Evolutionary conservation across 2,797 vertebrate genomes (phyloP).

Genomic region (Acanthurus leucopareius): DNA sequence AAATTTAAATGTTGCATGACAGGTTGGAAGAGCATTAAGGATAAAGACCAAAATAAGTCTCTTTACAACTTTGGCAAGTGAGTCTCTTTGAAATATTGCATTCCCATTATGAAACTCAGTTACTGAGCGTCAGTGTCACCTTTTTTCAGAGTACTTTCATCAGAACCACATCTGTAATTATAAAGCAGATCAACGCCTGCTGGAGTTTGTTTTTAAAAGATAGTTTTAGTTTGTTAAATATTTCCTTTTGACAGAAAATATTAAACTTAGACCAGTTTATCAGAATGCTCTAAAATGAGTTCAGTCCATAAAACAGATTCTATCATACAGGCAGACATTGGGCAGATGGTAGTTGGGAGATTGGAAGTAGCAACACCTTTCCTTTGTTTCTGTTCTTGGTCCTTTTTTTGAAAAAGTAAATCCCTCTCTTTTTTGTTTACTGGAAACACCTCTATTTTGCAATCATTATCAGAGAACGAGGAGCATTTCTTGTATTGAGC

Average conservation of each 20-base stretch:
- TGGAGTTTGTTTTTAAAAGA: neutral
- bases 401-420: neutral
- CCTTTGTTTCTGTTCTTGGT: neutral
- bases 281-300: neutral
- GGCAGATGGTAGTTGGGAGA: neutral
- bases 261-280: neutral
- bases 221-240: neutral
- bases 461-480: neutral
- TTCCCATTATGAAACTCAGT: neutral
- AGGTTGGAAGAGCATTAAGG: neutral
- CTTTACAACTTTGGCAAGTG: neutral
- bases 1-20: neutral
- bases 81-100: neutral
- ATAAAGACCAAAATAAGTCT: neutral
- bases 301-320: neutral
- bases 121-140: neutral
- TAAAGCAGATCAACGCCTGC: slow-evolving; percentile 18
- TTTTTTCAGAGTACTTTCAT: neutral
- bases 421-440: neutral
- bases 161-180: neutral
- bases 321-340: neutral
- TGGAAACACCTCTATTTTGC: neutral
- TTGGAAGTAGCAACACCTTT: neutral
- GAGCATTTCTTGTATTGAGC: neutral
- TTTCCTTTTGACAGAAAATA: neutral